Conservation (phyloP, 2,797 vertebrate species). For the Sebastes nivosus region DNA sequence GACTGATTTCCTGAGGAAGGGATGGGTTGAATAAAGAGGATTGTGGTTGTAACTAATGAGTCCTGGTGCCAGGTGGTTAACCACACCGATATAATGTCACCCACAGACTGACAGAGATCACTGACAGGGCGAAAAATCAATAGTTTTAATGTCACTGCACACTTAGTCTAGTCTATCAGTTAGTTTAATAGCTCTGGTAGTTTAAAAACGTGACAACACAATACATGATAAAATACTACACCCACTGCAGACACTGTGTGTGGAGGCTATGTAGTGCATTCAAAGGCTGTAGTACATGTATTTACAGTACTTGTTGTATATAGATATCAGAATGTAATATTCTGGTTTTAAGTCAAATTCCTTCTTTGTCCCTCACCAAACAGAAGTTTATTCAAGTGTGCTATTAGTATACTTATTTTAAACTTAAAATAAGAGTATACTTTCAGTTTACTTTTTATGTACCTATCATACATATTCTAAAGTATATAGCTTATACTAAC, state of each 20-base stretch:
- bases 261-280: neutral
- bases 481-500: too few species aligned
- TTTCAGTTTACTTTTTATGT: too few species aligned
- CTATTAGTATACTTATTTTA: too few species aligned
- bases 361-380: too few species aligned
- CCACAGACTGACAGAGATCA: neutral
- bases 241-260: neutral
- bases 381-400: too few species aligned
- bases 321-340: neutral
- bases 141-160: neutral
- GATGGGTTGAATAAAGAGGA: conserved; percentile 29
- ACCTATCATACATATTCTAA: too few species aligned
- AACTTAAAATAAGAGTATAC: too few species aligned
- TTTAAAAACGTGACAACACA: neutral
- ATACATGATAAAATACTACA: neutral
- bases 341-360: neutral
- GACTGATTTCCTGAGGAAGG: conserved; percentile 58
- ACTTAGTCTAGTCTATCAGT: neutral
- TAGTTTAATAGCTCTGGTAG: neutral
- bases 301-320: neutral
- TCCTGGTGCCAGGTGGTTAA: conserved; percentile 53
- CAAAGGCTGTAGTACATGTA: too few species aligned
- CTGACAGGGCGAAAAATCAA: neutral
- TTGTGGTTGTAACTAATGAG: conserved; percentile 33
- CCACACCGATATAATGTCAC: conserved; percentile 10